phyloP scores from a whole-genome alignment of 2,797 vertebrate species.

The Scarus forsteni region DNA sequence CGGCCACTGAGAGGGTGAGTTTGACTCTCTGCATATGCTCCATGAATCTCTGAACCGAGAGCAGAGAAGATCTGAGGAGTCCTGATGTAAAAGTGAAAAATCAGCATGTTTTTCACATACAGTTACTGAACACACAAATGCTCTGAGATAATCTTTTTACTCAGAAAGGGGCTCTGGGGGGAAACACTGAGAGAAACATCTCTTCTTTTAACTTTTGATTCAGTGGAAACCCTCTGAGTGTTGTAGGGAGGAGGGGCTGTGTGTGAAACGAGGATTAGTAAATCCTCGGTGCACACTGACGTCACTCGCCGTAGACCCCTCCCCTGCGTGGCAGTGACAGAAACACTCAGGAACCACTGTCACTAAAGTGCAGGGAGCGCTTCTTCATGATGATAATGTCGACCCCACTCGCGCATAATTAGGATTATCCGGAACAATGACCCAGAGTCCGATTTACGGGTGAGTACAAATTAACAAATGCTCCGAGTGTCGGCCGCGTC shows the following conservation, averaged over 20 bases:
- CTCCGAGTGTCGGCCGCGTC: slow-evolving; percentile 42
- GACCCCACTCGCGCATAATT: slow-evolving; percentile 65
- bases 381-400: slow-evolving; percentile 60
- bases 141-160: slow-evolving; percentile 1
- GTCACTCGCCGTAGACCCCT: slow-evolving; percentile 60
- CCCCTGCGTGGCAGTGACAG: slow-evolving; percentile 70
- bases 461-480: slow-evolving; percentile 73
- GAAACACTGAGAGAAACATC: slow-evolving; percentile 1
- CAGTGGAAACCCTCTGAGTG: slow-evolving; percentile 19
- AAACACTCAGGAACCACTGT: slow-evolving; percentile 60
- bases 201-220: slow-evolving; percentile 48
- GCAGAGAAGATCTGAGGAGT: neutral
- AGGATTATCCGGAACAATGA: slow-evolving; percentile 74
- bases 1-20: slow-evolving; percentile 92
- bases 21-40: slow-evolving; percentile 1
- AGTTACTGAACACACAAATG: slow-evolving; percentile 12
- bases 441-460: slow-evolving; percentile 62
- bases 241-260: slow-evolving; percentile 59
- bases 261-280: slow-evolving; percentile 61
- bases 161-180: neutral
- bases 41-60: neutral
- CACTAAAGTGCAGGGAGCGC: slow-evolving; percentile 66
- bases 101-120: slow-evolving; percentile 3
- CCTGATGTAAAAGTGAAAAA: slow-evolving; percentile 7
- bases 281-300: slow-evolving; percentile 53